Base-by-base conservation (phyloP, 2,888 invertebrate species). In the Magallana nippona region DNA sequence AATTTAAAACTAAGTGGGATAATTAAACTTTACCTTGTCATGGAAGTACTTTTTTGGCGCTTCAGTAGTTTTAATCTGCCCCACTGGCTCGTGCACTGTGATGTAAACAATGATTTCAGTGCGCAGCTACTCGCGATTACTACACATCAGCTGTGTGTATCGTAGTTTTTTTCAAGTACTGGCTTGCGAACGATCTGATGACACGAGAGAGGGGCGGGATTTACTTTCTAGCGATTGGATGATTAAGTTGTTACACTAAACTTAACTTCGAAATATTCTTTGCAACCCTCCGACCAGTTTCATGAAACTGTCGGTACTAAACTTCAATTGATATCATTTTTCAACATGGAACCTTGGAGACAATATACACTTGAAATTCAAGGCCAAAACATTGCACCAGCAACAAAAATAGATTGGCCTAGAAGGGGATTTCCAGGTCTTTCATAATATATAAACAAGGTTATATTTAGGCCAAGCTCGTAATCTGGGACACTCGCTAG, bases 381-480 rank as follows among this genome's bases (percentile, higher is more conserved):
- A 71, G 71, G 71, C 71, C 71, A 71, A 79, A 56, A 55, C 58
- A 82, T 82, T 82, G 82, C 82, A 82, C 78, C 82, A 82, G 78
- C 82, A 78, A 44, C 78, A 44, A 58, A 82, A 58, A 58, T 82
- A 82, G 82, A 44, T 78, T 19, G 55, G 10, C 32, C 57, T 56
- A 17, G 55, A 71, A 57, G 82, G 82, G 82, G 78, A 82, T 78
- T 78, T 58, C 82, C 78, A 82, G 17, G 22, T 79, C 55, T 79
- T 71, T 71, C 71, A 71, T 71, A 71, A 71, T 71, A 71, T 71
- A 71, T 71, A 71, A 71, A 71, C 71, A 71, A 13, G 27, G 71
- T 71, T 71, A 71, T 71, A 71, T 71, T 71, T 71, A 71, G 71
- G 71, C 27, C 32, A 71, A 32, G 71, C 71, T 71, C 22, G 10